phyloP scores from a whole-genome alignment of 2,113 vertebrate genomes.

The Saccopteryx bilineata region DNA sequence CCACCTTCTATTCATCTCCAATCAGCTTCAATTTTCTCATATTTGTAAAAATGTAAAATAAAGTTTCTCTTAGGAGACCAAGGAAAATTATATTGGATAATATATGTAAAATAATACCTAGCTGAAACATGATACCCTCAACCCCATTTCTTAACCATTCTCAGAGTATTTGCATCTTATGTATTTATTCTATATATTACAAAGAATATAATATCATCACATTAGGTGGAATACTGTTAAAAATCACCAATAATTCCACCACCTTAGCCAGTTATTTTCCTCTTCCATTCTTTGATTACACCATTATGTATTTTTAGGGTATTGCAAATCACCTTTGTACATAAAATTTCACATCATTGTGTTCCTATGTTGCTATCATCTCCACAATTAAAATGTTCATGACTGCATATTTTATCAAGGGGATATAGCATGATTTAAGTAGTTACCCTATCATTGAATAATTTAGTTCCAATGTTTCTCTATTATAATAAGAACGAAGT shows the following conservation, averaged over 20 bases:
- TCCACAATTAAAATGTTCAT: slow-evolving; percentile 66
- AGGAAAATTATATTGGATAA: not conserved
- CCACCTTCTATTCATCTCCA: not conserved
- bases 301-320: slow-evolving; percentile 8
- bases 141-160: not conserved
- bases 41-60: slow-evolving; percentile 27
- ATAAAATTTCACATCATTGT: slow-evolving; percentile 60
- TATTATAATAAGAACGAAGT: not conserved
- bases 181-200: not conserved
- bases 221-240: not conserved
- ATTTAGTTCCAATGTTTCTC: slow-evolving; percentile 44
- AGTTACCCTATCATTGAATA: slow-evolving; percentile 11
- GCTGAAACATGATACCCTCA: not conserved
- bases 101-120: not conserved
- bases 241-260: slow-evolving; percentile 5
- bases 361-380: slow-evolving; percentile 7
- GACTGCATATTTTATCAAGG: slow-evolving; percentile 61
- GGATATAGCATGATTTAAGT: slow-evolving; percentile 57
- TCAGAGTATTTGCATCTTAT: slow-evolving; percentile 16
- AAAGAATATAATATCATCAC: not conserved
- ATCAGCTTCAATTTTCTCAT: not conserved
- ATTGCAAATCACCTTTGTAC: slow-evolving; percentile 31
- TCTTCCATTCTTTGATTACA: slow-evolving; percentile 38
- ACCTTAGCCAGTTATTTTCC: not conserved
- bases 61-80: not conserved